Conservation (phyloP, 2,797 vertebrate genomes). For the Sylvilagus floridanus region DNA sequence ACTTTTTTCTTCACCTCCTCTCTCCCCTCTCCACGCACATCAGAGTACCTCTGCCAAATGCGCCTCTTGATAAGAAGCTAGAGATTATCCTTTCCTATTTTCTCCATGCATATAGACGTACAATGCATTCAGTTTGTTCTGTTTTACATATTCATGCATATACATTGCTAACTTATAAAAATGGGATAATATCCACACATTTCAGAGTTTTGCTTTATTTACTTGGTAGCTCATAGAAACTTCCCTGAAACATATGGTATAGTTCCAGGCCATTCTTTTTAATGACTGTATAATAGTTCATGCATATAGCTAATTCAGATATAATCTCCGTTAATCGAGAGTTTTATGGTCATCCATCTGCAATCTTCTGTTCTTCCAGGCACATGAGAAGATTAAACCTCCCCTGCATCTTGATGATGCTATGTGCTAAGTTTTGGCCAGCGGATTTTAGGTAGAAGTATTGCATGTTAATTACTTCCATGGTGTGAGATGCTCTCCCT, state of each 20-base stretch:
- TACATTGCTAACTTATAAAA: conserved; percentile 43
- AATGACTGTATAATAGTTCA: background rate
- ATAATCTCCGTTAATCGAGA: conserved; percentile 28
- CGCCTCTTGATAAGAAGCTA: background rate
- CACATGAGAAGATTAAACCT: background rate
- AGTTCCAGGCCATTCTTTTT: conserved; percentile 21
- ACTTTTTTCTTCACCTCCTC: background rate
- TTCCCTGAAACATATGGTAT: background rate
- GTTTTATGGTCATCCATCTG: background rate
- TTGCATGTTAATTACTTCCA: background rate
- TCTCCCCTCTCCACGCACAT: background rate
- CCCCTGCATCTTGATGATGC: background rate
- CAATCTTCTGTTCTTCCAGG: background rate
- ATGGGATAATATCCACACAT: background rate
- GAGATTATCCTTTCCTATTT: background rate
- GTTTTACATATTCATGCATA: background rate
- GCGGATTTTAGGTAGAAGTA: background rate
- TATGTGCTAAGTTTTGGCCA: background rate
- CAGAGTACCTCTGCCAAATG: background rate
- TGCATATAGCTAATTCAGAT: background rate
- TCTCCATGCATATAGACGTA: background rate
- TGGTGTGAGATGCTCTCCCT: background rate
- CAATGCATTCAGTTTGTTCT: background rate
- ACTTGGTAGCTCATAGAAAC: conserved; percentile 15
- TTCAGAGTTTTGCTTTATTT: conserved; percentile 34